Evolutionary conservation across 2,797 vertebrate genomes (phyloP), one percentile per base, ranked within the genome.

Genomic region (Lates japonicus): DNA sequence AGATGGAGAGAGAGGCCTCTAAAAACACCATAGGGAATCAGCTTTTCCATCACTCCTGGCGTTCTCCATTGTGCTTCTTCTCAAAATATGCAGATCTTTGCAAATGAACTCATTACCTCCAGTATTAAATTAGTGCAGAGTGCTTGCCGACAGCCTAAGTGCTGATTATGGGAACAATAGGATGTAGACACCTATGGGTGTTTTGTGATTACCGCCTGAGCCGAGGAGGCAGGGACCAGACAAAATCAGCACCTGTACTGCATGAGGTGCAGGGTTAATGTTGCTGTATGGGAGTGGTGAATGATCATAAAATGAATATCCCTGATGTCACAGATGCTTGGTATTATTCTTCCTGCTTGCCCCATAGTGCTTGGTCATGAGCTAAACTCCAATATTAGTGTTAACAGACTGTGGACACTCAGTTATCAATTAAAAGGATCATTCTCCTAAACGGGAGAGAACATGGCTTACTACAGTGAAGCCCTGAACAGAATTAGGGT

Each of bases 11-110:
- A 39, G 52, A 67, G 55, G 60, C 33, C 19, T 79, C 25, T 25
- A n/a, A 70, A 29, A 73, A 14, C 62, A 76, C 78, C 73, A 13
- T 1, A 35, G 84, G 82, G 76, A 86, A 81, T 77, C 81, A 77
- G 70, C 49, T 73, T 85, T 80, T 78, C 72, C 42, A 71, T 86
- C 80, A 83, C 73, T 85, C 57, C 29, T 70, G 74, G 37, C 14
- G 25, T 59, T 71, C 58, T 61, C 22, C 71, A 25, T 82, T 80
- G 71, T 78, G 61, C 61, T 39, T 70, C 54, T 69, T 61, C 52
- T 61, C 44, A 82, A 86, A 88, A 90, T 86, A 88, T 81, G 76
- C 81, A 89, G 78, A 89, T 93, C 52, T 82, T 82, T 88, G 88
- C 84, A 88, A 90, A 92, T 84, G 22, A 90, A 85, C 60, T 73